Evolutionary conservation across 2,797 vertebrate species (phyloP).

Genomic region (Bucorvus abyssinicus): DNA sequence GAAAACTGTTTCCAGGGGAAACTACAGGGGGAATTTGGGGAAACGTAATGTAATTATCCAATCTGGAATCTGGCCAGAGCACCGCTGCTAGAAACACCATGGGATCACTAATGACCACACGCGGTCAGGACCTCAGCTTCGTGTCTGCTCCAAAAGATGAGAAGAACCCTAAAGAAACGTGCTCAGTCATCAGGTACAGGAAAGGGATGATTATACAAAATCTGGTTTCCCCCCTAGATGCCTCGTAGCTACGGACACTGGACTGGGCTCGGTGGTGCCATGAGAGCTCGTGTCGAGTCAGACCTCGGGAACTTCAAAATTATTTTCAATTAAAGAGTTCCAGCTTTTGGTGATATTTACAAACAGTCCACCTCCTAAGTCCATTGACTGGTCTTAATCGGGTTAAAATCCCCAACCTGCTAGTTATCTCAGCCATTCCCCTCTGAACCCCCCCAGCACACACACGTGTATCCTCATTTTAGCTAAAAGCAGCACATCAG

Average conservation of each 20-base stretch:
- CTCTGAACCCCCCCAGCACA: neutral
- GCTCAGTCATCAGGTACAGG: constrained; percentile 20
- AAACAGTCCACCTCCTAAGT: constrained; percentile 25
- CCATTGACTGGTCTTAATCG: constrained; percentile 39
- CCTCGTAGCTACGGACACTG: neutral
- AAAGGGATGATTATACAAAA: neutral
- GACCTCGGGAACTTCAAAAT: neutral
- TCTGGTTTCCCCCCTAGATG: neutral
- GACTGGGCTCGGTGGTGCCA: neutral
- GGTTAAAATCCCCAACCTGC: constrained; percentile 37
- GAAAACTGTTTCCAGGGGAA: constrained; percentile 18
- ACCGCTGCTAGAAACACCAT: neutral
- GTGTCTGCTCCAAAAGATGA: neutral
- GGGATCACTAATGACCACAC: constrained; percentile 1
- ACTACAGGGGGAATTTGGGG: constrained; percentile 11
- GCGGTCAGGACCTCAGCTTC: neutral
- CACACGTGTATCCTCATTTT: neutral
- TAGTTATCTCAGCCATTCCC: neutral
- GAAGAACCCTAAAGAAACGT: neutral
- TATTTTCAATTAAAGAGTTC: constrained; percentile 34
- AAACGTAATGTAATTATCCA: constrained; percentile 11
- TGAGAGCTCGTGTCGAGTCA: neutral
- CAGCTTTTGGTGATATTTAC: constrained; percentile 42
- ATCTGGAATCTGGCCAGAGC: neutral
- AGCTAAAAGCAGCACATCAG: neutral